Evolutionary conservation across 2,797 vertebrate genomes (phyloP).

Genomic region (Chaetodon trifasciatus): DNA sequence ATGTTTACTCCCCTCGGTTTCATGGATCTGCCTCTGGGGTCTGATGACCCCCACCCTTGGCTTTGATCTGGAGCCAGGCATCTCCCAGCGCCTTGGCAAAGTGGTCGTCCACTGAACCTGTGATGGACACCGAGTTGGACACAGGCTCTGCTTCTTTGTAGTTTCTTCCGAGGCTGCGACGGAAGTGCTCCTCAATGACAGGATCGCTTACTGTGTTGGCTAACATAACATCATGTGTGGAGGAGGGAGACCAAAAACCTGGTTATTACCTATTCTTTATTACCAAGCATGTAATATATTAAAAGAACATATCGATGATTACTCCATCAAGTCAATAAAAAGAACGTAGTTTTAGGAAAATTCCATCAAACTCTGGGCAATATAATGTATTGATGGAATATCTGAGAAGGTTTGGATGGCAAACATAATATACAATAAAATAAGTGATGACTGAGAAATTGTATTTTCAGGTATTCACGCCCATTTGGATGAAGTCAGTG

Average conservation of each 20-base stretch:
- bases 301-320: background rate
- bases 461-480: background rate
- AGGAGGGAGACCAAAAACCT: conserved; percentile 6
- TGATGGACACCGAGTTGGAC: conserved; percentile 95
- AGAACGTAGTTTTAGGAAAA: background rate
- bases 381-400: background rate
- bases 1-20: conserved; percentile 85
- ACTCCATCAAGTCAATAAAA: too few relatives aligned
- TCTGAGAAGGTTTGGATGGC: background rate
- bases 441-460: background rate
- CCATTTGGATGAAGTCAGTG: background rate
- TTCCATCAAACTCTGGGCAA: background rate
- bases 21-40: conserved; percentile 88
- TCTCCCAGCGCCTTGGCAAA: conserved; percentile 98
- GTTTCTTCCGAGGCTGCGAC: conserved; percentile 96
- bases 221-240: conserved; percentile 50
- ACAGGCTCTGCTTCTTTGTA: conserved; percentile 94
- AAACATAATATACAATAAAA: background rate
- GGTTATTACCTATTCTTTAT: conserved; percentile 9
- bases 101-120: conserved; percentile 97
- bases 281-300: background rate
- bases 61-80: conserved; percentile 97
- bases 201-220: conserved; percentile 91
- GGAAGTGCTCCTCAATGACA: conserved; percentile 98
- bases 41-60: conserved; percentile 86